Evolutionary conservation across 2,113 vertebrate genomes (phyloP).

Genomic region (Vombatus ursinus): DNA sequence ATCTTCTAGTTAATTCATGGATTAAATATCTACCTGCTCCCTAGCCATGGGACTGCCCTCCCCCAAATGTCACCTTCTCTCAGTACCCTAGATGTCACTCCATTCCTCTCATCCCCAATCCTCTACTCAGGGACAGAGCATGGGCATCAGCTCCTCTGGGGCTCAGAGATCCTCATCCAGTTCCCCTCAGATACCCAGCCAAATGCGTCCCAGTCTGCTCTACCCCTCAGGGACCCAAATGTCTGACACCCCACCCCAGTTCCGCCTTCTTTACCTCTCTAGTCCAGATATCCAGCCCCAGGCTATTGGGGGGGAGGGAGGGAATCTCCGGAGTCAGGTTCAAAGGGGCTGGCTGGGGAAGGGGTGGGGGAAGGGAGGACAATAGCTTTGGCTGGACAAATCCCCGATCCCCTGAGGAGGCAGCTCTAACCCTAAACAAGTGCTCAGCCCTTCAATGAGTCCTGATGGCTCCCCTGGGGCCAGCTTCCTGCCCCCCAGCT

Average conservation of each 20-base stretch:
- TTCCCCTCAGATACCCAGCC: neutral
- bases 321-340: slow-evolving; percentile 70
- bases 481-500: slow-evolving; percentile 75
- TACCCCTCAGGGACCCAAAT: neutral
- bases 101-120: neutral
- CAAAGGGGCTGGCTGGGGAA: slow-evolving; percentile 72
- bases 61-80: neutral
- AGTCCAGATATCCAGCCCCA: slow-evolving; percentile 41
- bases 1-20: neutral
- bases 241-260: neutral
- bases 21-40: neutral
- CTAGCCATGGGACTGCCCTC: neutral
- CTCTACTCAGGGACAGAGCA: neutral
- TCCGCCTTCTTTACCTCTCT: slow-evolving; percentile 42
- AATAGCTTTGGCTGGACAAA: slow-evolving; percentile 78
- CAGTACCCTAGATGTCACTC: neutral
- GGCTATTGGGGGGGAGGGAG: slow-evolving; percentile 48
- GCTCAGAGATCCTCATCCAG: neutral
- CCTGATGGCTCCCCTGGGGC: slow-evolving; percentile 78
- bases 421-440: slow-evolving; percentile 77
- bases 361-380: slow-evolving; percentile 69
- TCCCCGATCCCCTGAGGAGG: slow-evolving; percentile 77
- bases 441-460: slow-evolving; percentile 76
- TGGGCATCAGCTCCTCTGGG: neutral
- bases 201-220: neutral